Conservation (phyloP, 37 sponge, comb jelly and placozoan genomes). For the Aplysina aerophoba region DNA sequence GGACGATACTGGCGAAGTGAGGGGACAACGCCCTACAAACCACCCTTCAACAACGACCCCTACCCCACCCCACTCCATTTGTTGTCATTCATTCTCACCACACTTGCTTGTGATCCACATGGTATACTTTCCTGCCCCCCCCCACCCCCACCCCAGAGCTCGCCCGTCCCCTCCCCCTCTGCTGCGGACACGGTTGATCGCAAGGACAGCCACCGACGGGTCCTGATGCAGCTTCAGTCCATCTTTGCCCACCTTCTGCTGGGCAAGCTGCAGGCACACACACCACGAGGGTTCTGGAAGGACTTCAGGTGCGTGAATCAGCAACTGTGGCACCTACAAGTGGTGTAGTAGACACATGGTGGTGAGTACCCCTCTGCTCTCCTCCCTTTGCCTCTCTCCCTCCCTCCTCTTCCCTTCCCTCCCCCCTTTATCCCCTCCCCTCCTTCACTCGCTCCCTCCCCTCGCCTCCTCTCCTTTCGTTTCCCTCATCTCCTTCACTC, state of each 20-base stretch:
- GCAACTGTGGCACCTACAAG: too few species aligned
- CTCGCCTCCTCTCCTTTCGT: too few species aligned
- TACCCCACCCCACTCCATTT: not conserved
- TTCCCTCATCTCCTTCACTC: not conserved
- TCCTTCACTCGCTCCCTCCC: too few species aligned
- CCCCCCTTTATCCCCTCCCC: not conserved
- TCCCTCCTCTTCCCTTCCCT: too few species aligned
- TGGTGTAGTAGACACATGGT: too few species aligned
- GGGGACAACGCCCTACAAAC: not conserved
- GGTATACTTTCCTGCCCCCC: not conserved
- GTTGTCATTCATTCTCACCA: not conserved
- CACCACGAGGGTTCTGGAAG: constrained; percentile 92
- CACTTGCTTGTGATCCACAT: not conserved
- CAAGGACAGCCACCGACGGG: constrained; percentile 75
- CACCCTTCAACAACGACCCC: not conserved
- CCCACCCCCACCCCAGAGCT: not conserved
- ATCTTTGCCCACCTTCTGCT: constrained; percentile 90
- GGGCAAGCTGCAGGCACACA: constrained; percentile 81
- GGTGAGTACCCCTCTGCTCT: too few species aligned
- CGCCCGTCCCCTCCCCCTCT: constrained; percentile 14
- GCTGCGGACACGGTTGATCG: constrained; percentile 25
- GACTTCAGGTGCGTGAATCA: constrained; percentile 73
- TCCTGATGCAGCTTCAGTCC: constrained; percentile 85
- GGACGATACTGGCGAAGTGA: constrained; percentile 39
- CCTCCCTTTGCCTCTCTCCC: too few species aligned